These are phyloP conservation scores for Catharus ustulatus DNA, from an alignment of 2,797 vertebrate genomes.

Conservation along the genomic window DNA sequence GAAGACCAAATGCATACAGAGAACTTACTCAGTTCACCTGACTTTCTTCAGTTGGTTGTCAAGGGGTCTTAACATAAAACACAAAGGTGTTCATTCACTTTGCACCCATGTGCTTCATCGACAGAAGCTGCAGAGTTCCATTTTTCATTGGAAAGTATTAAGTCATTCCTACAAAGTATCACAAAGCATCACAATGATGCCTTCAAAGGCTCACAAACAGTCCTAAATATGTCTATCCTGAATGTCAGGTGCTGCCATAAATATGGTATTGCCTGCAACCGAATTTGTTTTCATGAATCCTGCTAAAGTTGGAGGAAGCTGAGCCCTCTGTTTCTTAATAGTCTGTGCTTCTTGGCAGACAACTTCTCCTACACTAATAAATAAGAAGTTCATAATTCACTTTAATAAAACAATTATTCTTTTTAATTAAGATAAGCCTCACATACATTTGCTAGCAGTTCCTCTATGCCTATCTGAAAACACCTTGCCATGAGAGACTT, in stretches of 20 bases:
- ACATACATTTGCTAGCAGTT: background rate
- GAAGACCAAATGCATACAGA: background rate
- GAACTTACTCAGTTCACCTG: background rate
- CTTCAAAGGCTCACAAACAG: background rate
- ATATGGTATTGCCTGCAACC: fast-evolving
- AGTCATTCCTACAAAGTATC: no score
- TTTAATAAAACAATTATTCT: slow-evolving; percentile 49
- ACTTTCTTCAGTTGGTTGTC: background rate
- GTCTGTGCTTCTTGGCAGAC: background rate
- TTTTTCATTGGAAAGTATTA: background rate
- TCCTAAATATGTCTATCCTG: background rate
- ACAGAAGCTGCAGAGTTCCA: fast-evolving
- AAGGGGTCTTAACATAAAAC: background rate
- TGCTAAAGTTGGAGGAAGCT: background rate
- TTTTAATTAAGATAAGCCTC: slow-evolving; percentile 64
- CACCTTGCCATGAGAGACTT: slow-evolving; percentile 63
- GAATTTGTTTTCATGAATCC: background rate
- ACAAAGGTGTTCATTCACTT: fast-evolving
- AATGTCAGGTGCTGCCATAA: background rate
- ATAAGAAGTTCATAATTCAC: slow-evolving; percentile 4
- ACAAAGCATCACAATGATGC: background rate
- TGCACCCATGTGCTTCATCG: background rate
- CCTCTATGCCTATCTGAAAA: slow-evolving; percentile 42
- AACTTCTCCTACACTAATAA: background rate
- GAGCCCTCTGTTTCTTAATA: background rate